Percentiles rank a stretch among this genome's conserved stretches.
These are phyloP conservation scores for Crotalus tigris DNA, from an alignment of 2,113 vertebrate species.

Conservation along the genomic window DNA sequence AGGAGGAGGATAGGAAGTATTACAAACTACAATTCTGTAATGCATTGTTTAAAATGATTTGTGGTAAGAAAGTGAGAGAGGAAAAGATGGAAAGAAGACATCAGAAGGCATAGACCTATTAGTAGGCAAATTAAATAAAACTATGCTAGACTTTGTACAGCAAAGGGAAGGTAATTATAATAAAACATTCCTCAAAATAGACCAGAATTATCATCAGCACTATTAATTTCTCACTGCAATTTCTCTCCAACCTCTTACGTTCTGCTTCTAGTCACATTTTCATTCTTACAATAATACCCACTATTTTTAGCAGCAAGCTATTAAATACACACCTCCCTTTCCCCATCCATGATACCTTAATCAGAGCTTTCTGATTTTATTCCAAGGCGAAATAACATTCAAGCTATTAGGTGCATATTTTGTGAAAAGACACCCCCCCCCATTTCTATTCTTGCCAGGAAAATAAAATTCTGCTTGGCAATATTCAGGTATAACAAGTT, in stretches of 20 bases:
- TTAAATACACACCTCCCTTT: background rate
- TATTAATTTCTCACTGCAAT: background rate
- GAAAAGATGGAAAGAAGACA: background rate
- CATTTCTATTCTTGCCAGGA: background rate
- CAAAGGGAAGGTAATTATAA: constrained; percentile 12
- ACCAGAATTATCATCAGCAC: background rate
- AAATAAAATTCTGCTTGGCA: background rate
- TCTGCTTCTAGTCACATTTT: background rate
- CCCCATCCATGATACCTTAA: background rate
- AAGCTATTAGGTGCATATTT: background rate
- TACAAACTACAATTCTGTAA: background rate
- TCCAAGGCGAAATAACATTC: background rate
- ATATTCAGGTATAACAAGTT: background rate
- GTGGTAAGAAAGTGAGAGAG: background rate
- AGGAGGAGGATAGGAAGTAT: background rate
- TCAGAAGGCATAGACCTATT: background rate
- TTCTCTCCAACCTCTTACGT: background rate
- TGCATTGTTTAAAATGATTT: background rate
- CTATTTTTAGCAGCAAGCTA: constrained; percentile 4
- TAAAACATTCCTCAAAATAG: background rate
- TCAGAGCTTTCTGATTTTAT: background rate
- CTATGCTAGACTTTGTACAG: background rate
- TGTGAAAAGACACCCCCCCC: background rate
- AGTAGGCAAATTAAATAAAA: background rate
- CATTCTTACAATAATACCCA: background rate